These are phyloP conservation scores for Lethocerus indicus DNA, from an alignment of 1,140 invertebrate genomes.

Conservation along the genomic window DNA sequence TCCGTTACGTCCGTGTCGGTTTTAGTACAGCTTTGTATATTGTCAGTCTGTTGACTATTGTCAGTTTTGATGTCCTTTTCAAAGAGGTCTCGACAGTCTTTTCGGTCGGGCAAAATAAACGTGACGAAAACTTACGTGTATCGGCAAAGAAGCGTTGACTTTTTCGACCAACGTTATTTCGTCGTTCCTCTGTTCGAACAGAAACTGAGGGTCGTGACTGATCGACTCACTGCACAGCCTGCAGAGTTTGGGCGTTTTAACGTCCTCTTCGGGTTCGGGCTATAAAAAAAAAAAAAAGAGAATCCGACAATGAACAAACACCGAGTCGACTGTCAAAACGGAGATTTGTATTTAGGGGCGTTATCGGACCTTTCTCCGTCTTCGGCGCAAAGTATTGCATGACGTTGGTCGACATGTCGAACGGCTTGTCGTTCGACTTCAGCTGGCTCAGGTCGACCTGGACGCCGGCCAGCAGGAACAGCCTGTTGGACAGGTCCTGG, in stretches of 20 bases:
- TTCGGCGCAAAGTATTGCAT: slow-evolving; percentile 10
- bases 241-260: slow-evolving; percentile 2
- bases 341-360: not conserved
- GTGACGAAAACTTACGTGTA: slow-evolving; percentile 10
- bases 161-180: slow-evolving; percentile 9
- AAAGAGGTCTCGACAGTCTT: too few relatives aligned
- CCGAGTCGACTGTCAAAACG: not conserved
- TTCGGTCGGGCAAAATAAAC: not conserved
- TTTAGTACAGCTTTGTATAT: too few relatives aligned
- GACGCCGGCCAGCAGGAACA: slow-evolving; percentile 6
- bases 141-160: slow-evolving; percentile 10
- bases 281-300: too few relatives aligned
- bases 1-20: too few relatives aligned
- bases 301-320: not conserved
- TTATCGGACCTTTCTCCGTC: not conserved
- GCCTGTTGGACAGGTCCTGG: slow-evolving; percentile 11
- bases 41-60: too few relatives aligned
- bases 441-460: slow-evolving; percentile 13
- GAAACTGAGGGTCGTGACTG: slow-evolving; percentile 1
- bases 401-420: slow-evolving; percentile 14
- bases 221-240: slow-evolving; percentile 9
- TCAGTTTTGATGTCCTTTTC: too few relatives aligned
- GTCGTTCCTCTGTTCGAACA: slow-evolving; percentile 2
- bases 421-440: slow-evolving; percentile 13
- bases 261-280: not conserved